Evolutionary conservation across 2,888 invertebrate genomes (phyloP), one percentile per base, ranked within the genome.

Genomic region (Scaeva pyrastri): DNA sequence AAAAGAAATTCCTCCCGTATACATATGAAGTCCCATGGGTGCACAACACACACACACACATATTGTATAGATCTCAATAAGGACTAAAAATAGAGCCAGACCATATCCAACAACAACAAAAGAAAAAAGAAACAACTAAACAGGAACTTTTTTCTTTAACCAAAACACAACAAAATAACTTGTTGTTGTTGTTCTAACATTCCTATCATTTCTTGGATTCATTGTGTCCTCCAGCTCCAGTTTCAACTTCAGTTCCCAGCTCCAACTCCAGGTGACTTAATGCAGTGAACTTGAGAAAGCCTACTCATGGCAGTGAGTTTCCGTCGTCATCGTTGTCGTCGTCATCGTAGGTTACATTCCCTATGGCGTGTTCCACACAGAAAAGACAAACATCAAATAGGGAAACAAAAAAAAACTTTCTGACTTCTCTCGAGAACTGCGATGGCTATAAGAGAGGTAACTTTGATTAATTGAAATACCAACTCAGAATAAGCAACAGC

Each of bases 381-480:
- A 60, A 41, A 45, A 64, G 45, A 64, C 45, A 64, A 64, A 64
- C 64, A 64, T 43, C 21, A 12, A 45, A 26, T 6, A 45, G n/a
- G n/a, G 31, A 43, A 50, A 39, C 11, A n/a, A n/a, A n/a, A n/a
- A 68, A 52, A 52, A 52, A 68, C 23, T 68, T 68, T 23, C 50
- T 10, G 23, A 23, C 36, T 36, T 45, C 26, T 12, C 19, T 48
- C 48, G 14, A 19, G 8, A 16, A 6, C 16, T 26, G n/a, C 3
- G 21, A 21, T 21, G 39, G 14, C 14, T 12, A 12, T 31, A 31
- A 8, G 31, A 31, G 56, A 58, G 52, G 71, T 64, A 77, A 77
- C 85, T 64, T 80, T 85, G 85, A 85, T 85, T 85, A 77, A 85
- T 85, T 80, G 85, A 70, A 76, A 76, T 68, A 80, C 80, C 55